phyloP scores from a whole-genome alignment of 2,797 vertebrate species.

The Labroides dimidiatus region DNA sequence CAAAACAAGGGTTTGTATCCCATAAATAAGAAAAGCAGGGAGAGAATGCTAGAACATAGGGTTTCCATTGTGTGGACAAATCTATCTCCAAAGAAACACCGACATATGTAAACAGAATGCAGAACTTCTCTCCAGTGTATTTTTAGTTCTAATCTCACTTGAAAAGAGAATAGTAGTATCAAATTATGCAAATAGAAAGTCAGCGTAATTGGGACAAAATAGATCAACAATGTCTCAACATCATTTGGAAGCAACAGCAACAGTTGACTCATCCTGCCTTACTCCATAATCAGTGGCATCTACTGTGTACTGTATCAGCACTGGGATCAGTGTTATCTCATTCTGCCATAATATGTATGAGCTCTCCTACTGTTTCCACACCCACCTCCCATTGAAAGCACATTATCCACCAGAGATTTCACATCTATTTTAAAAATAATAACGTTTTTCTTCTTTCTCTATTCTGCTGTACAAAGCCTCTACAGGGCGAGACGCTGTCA shows the following conservation, averaged over 20 bases:
- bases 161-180: conserved; percentile 68
- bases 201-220: conserved; percentile 62
- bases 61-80: conserved; percentile 67
- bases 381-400: conserved; percentile 80
- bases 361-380: conserved; percentile 77
- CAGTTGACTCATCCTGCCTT: conserved; percentile 81
- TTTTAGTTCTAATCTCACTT: conserved; percentile 82
- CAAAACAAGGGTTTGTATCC: conserved; percentile 61
- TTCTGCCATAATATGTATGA: conserved; percentile 70
- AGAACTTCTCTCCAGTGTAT: conserved; percentile 74
- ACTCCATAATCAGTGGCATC: conserved; percentile 74
- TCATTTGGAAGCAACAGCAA: conserved; percentile 68
- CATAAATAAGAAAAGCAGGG: conserved; percentile 50
- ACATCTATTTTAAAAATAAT: conserved; percentile 83
- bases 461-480: conserved; percentile 71
- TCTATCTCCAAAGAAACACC: conserved; percentile 50
- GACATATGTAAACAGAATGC: conserved; percentile 61
- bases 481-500: conserved; percentile 78
- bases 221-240: conserved; percentile 63
- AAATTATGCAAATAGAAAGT: conserved; percentile 67
- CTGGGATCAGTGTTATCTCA: conserved; percentile 75
- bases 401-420: conserved; percentile 81
- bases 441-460: conserved; percentile 71
- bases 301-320: conserved; percentile 73
- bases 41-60: conserved; percentile 50